These are phyloP conservation scores for Agrochola lota DNA, from an alignment of 2,888 invertebrate species.

Conservation along the genomic window DNA sequence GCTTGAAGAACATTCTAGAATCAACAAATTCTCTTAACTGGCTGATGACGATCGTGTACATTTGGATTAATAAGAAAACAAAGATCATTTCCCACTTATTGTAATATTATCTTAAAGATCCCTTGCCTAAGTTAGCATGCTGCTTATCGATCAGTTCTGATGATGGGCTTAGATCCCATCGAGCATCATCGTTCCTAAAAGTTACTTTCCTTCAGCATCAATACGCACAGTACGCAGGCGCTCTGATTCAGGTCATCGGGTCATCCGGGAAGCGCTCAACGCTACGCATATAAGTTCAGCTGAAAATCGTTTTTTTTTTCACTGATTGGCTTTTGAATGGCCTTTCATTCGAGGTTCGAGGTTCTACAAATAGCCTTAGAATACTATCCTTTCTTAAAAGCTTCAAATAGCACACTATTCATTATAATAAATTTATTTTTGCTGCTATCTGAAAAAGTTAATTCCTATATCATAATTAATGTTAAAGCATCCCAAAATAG, in stretches of 20 bases:
- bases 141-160: background rate
- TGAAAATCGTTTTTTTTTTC: constrained; percentile 3
- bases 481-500: constrained; percentile 25
- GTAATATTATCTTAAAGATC: background rate
- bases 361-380: background rate
- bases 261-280: constrained; percentile 33
- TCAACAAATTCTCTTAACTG: constrained; percentile 5
- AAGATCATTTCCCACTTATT: background rate
- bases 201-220: background rate
- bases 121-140: background rate
- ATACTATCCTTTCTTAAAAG: background rate
- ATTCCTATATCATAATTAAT: constrained; percentile 5
- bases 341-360: background rate
- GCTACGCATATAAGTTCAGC: constrained; percentile 22
- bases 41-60: background rate
- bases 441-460: background rate
- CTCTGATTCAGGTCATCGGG: constrained; percentile 49
- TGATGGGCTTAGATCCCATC: background rate
- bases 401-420: background rate
- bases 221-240: constrained; percentile 14
- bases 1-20: background rate
- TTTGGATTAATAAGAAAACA: background rate
- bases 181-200: background rate
- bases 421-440: background rate
- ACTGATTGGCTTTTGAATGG: background rate